Evolutionary conservation across 2,113 vertebrate genomes (phyloP), one percentile per base, ranked within the genome.

Genomic region (Reinhardtius hippoglossoides): DNA sequence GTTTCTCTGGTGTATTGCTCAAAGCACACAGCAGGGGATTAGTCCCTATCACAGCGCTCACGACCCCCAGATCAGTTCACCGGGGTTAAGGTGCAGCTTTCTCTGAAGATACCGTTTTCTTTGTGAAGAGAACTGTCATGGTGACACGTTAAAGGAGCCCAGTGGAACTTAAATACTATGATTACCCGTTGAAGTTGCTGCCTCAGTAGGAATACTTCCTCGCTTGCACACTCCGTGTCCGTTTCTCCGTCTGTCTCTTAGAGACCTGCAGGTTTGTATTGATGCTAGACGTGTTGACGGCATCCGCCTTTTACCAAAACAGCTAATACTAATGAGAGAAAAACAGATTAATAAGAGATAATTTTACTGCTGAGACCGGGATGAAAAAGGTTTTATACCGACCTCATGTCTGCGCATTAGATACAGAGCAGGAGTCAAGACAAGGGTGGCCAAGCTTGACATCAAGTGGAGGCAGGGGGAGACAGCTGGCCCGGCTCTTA

Each of bases 81-180:
- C 67, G 56, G 90, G 92, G 90, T 92, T 92, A 91, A 90, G 87
- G 91, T 89, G 91, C 85, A 87, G 87, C 88, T 85, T 84, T 85
- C 80, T 86, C 84, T 89, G 79, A 81, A 89, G 86, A 91, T 83
- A 82, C 70, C 20, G 13, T 7, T 80, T 88, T 80, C 84, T 87
- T 87, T 89, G 71, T 80, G 66, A 18, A 1, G 46, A 81, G 74
- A 71, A 89, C 71, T 82, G 77, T 74, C 77, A 80, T 74, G 54
- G 77, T 76, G 75, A 82, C 61, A 67, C 65, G 71, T 86, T 87
- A 84, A 87, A 88, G 81, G 57, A 79, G 83, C 78, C 87, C 67
- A 87, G 85, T 57, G 82, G 71, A 87, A 78, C 68, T 80, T 85
- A 86, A 90, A 87, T 86, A 83, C 89, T 81, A 73, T 82, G 88